A percentile compares a stretch with the other conserved stretches of the same genome.
Evolutionary conservation across 2,888 invertebrate genomes (phyloP).

Genomic region (Poecilobothrus nobilitatus): DNA sequence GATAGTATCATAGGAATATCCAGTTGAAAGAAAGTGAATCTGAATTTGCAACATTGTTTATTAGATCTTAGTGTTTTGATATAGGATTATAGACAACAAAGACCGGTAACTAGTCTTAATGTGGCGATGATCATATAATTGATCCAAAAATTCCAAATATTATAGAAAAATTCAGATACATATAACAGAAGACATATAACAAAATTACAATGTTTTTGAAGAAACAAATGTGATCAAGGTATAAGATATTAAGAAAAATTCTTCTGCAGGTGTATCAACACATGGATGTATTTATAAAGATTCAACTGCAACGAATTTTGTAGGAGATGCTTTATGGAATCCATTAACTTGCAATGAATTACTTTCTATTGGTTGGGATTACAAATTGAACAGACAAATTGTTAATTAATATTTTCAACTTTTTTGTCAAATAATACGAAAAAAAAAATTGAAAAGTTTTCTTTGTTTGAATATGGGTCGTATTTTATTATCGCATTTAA

Average conservation of each 20-base stretch:
- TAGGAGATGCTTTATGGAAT: constrained; percentile 22
- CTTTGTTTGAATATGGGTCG: no score
- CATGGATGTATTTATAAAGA: constrained; percentile 18
- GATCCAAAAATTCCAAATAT: constrained; percentile 21
- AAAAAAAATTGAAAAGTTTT: no score
- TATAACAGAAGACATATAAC: constrained; percentile 19
- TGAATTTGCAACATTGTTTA: constrained; percentile 21
- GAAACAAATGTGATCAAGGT: constrained; percentile 20
- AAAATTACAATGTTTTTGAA: constrained; percentile 19
- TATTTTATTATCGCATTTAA: no score
- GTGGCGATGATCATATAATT: constrained; percentile 17
- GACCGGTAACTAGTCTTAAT: constrained; percentile 21
- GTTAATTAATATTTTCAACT: constrained; percentile 10
- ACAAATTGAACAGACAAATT: constrained; percentile 17
- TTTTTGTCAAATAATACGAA: no score
- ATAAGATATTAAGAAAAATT: constrained; percentile 10
- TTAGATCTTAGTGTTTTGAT: constrained; percentile 22
- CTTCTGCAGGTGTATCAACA: neutral
- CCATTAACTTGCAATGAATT: constrained; percentile 11
- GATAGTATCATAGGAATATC: constrained; percentile 21
- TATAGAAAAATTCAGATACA: constrained; percentile 13
- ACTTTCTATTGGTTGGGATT: constrained; percentile 22
- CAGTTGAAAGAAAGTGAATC: constrained; percentile 2
- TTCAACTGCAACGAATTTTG: constrained; percentile 17
- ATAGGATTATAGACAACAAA: constrained; percentile 22